Base-by-base conservation (phyloP, 2,797 vertebrate genomes). In the Periophthalmus magnuspinnatus region DNA sequence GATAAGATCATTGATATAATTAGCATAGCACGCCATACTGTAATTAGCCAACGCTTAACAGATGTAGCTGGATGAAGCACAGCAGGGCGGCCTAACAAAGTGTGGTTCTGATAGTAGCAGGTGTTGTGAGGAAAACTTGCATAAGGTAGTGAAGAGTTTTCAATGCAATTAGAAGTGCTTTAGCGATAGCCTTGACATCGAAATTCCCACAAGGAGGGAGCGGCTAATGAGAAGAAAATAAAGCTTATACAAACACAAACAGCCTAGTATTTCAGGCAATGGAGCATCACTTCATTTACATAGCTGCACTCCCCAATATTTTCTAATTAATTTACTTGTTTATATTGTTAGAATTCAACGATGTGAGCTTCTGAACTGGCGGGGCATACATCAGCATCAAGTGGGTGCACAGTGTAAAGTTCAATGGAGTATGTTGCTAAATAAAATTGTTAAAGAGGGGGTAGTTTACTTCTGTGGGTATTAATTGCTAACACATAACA, bases 1-100 rank as follows among this genome's bases (percentile, higher is more conserved):
- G 85, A 73, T 80, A 79, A 79, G 86, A 87, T 87, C 77, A 68
- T 21, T 79, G 86, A 81, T 90, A 92, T 90, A 93, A 91, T 93
- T 92, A 93, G 89, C 80, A 77, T 83, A 84, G 83, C 70, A 47
- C 70, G 33, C 76, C 58, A 84, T 75, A 80, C 83, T 91, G 90
- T 90, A 89, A 91, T 92, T 90, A 89, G 88, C 82, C 76, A 81
- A 14, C 67, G 72, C 73, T 81, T 72, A 81, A 74, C 72, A 82
- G 77, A 80, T 80, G 79, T 66, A 75, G 76, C 67, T 57, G 5
- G 73, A 78, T 7, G 41, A 5, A 60, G 70, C 69, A 34, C n/a
- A 19, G 78, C 45, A 11, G 66, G 19, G 28, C 67, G 38, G 34
- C 41, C 34, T 59, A 69, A 76, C 67, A 76, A 73, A 56, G 64